Conservation (phyloP, 2,113 vertebrate species). For the Halcyon malimbica region DNA sequence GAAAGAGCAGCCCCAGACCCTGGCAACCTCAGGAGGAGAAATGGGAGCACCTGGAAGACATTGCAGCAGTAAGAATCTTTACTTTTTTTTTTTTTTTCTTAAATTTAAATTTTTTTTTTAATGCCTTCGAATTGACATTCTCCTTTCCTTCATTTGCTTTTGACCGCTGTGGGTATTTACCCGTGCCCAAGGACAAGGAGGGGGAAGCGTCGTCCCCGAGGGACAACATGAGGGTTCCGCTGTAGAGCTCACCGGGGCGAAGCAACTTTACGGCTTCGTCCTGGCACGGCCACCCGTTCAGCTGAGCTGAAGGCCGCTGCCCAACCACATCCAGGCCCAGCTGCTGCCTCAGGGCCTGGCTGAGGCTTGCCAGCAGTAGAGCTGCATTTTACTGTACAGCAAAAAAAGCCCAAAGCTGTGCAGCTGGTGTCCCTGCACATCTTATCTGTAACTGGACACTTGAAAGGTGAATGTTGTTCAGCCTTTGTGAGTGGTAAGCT, state of each 20-base stretch:
- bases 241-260: accelerated
- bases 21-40: not conserved
- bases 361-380: not conserved
- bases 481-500: not conserved
- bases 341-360: not conserved
- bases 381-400: not conserved
- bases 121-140: not conserved
- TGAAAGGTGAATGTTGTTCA: not conserved
- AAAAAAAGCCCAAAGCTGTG: not conserved
- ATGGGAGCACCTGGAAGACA: not conserved
- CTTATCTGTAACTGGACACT: accelerated
- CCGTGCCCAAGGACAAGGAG: accelerated
- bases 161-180: accelerated
- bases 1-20: not conserved
- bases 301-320: too few species aligned
- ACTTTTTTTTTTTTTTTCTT: not conserved
- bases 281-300: accelerated
- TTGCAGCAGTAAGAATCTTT: not conserved
- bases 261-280: not conserved
- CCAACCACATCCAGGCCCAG: accelerated
- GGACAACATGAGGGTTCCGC: not conserved
- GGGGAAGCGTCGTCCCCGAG: not conserved
- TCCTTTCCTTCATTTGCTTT: not conserved
- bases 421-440: accelerated
- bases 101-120: not conserved